These are phyloP conservation scores for Eurosta solidaginis DNA, from an alignment of 1,140 invertebrate genomes.

Conservation along the genomic window DNA sequence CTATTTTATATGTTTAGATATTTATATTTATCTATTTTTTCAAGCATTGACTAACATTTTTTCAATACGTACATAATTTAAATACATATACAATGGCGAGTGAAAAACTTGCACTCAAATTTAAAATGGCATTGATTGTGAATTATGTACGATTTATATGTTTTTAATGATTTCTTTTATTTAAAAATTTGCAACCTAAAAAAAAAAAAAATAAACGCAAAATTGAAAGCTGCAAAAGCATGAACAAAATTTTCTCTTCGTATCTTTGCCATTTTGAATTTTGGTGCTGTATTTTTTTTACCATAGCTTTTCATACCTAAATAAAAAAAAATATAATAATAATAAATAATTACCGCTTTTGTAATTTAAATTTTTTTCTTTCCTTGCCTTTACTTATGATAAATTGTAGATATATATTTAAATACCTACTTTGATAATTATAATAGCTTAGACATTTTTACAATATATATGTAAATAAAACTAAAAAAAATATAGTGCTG, in stretches of 20 bases:
- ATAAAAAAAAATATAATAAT: constrained; percentile 38
- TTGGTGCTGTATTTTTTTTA: too few species aligned
- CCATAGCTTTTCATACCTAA: too few species aligned
- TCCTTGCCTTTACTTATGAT: neutral
- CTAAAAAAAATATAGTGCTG: neutral
- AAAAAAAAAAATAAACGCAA: too few species aligned
- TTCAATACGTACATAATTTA: constrained; percentile 31
- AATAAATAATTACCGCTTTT: neutral
- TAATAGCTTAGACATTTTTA: constrained; percentile 8
- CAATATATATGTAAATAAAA: neutral
- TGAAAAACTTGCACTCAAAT: too few species aligned
- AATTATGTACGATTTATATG: too few species aligned
- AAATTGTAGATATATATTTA: constrained; percentile 20
- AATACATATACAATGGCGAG: neutral
- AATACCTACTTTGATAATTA: neutral
- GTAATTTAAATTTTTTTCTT: constrained; percentile 21
- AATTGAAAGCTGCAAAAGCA: too few species aligned
- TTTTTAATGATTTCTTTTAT: too few species aligned
- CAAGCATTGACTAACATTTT: neutral
- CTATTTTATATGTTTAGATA: neutral
- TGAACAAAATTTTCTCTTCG: too few species aligned
- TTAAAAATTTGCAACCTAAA: too few species aligned
- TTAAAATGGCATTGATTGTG: too few species aligned
- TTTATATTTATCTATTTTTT: constrained; percentile 18
- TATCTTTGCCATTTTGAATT: too few species aligned